A percentile compares a stretch with the other conserved stretches of the same genome.
Conservation (phyloP, 2,113 vertebrate species). For the Rhinolophus sinicus region DNA sequence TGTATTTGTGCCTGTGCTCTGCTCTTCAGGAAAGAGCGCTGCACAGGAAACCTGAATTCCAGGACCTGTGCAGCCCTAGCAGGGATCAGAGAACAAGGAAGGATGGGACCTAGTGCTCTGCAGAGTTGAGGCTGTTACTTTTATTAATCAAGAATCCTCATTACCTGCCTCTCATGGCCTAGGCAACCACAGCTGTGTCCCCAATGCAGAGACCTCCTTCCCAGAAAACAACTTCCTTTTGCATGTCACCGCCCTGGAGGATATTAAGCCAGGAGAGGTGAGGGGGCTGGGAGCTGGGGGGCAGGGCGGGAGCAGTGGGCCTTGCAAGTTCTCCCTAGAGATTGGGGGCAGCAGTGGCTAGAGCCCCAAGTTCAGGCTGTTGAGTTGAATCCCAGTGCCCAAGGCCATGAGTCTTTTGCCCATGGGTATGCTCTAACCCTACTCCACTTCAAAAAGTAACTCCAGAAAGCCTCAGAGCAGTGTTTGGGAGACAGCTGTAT, state of each 20-base stretch:
- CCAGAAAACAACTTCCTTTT: constrained; percentile 97
- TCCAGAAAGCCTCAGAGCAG: neutral
- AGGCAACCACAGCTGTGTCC: constrained; percentile 99
- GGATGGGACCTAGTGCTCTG: neutral
- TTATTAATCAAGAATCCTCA: neutral
- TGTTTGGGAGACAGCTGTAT: neutral
- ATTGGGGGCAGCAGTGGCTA: neutral
- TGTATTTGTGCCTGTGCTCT: neutral
- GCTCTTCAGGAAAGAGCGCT: neutral
- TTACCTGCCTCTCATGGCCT: rapidly evolving
- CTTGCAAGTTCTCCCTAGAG: neutral
- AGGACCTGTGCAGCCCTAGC: neutral
- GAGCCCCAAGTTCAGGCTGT: neutral
- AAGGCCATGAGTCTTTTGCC: neutral
- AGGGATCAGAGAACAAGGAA: neutral
- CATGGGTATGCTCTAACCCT: neutral
- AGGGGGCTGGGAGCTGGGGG: constrained; percentile 62
- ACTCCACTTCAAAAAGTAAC: neutral
- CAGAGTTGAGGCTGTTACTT: neutral
- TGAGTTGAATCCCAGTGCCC: neutral
- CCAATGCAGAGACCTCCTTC: constrained; percentile 96
- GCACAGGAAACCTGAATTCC: neutral
- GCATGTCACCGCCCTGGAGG: constrained; percentile 93
- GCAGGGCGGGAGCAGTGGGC: neutral
- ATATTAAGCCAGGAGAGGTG: constrained; percentile 96